Base-by-base conservation (phyloP, 2,113 vertebrate genomes). In the Grallaria varia region DNA sequence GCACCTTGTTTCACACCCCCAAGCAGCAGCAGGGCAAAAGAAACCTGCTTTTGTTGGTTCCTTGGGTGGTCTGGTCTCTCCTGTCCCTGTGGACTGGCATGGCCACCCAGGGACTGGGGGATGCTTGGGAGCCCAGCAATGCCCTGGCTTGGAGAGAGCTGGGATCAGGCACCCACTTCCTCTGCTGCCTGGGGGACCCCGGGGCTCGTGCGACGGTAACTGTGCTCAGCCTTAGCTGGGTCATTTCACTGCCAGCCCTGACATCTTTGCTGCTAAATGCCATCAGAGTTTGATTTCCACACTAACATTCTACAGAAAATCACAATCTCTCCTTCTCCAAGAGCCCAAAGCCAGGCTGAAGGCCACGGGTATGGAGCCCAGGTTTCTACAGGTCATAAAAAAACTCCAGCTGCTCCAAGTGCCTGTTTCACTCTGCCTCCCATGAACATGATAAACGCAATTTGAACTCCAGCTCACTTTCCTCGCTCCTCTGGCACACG, bases 31-130 rank as follows among this genome's bases (percentile, higher is more conserved):
- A 12, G 17, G 14, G 31, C 0, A 64, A 64, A 84, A 47, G 35
- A 49, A 5, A 0, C 1, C 7, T 15, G 13, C 0, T 33, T 84
- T 50, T 39, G 33, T 14, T 47, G 23, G 22, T 50, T 73, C 58
- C 23, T 59, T 25, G 59, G 8, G 49, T 64, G 39, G 30, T 47
- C 42, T 39, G 28, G n/a, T 76, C 3, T 0, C 18, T 73, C 22
- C 10, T 0, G 3, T 24, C 28, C 25, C 74, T 10, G 28, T 0
- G 0, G 37, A 56, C 0, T 1, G 62, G 15, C n/a, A 80, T 0
- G 0, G 42, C 27, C 79, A 68, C 44, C n/a, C 69, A 68, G 80
- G 66, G 55, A 44, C 53, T 0, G 1, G 28, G n/a, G 49, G 16
- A 76, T 56, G 45, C 47, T 4, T 25, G 42, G 40, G 35, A 89